Evolutionary conservation across 2,888 invertebrate species (phyloP).

Genomic region (Teinopalpus imperialis): DNA sequence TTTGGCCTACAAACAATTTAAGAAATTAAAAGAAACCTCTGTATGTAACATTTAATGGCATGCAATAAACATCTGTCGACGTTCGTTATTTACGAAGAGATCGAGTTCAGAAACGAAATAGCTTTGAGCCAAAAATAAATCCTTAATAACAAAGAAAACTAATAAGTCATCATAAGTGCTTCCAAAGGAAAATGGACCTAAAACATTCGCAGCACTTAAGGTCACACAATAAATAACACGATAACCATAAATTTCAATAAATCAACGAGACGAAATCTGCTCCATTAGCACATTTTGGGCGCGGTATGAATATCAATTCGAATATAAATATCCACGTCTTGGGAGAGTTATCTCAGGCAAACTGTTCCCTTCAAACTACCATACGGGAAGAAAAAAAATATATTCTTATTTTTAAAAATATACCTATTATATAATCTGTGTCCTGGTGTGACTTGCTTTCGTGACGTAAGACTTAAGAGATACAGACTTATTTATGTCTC

Average conservation of each 20-base stretch:
- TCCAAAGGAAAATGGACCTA: conserved; percentile 4
- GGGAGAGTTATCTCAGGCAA: too few species aligned
- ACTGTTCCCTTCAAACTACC: too few species aligned
- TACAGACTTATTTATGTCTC: too few species aligned
- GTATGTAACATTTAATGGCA: not conserved
- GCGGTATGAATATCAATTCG: too few species aligned
- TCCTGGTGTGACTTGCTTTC: too few species aligned
- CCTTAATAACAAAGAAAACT: not conserved
- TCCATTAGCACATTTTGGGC: conserved; percentile 2
- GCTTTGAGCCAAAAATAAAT: not conserved
- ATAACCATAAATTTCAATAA: conserved; percentile 5
- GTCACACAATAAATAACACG: conserved; percentile 3
- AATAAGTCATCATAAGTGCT: not conserved
- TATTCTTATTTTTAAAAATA: too few species aligned
- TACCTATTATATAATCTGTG: too few species aligned
- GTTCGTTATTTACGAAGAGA: not conserved
- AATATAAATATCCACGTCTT: too few species aligned
- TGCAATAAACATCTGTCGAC: not conserved
- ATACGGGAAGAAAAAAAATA: too few species aligned
- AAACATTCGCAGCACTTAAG: not conserved
- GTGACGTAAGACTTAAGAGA: too few species aligned
- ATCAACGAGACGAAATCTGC: conserved; percentile 2
- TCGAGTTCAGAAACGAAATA: not conserved
- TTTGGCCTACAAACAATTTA: too few species aligned
- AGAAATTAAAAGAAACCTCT: too few species aligned